Evolutionary conservation across 1,140 invertebrate species (phyloP), one percentile per base, ranked within the genome.

Genomic region (Drosophila mayri): DNA sequence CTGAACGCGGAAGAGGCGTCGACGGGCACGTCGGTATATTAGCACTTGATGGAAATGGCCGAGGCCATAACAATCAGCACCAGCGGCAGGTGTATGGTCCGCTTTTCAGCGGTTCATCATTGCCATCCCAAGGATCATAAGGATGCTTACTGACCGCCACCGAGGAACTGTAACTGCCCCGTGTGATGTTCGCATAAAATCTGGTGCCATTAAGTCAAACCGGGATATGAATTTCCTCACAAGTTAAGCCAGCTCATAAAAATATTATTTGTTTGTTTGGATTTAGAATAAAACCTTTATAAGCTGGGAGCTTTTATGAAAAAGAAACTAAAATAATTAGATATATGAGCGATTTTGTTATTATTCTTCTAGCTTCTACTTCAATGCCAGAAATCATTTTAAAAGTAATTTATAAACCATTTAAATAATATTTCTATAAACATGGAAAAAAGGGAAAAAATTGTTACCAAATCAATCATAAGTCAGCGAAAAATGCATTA

Each of bases 1-100:
- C 76, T 57, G 84, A 84, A 90, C 84, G 84, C 85, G 85, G 81
- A 88, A 88, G 85, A 88, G 84, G 84, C 84, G 84, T 90, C 76
- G 62, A 65, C 73, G 68, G 62, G 72, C 65, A 61, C 86, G 68
- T 74, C 84, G 65, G 38, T 74, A 77, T 75, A 66, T 64, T 57
- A 62, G 64, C 75, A 78, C 46, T 67, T 81, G 67, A 81, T 64
- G 50, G 52, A 64, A 55, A 62, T 66, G 50, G 55, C 57, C 49
- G 9, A 16, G 46, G 54, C 61, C 46, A 61, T 73, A 86, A 81
- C 73, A 65, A 73, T 81, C 76, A 78, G 77, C 59, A 78, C 41
- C 54, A 30, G 55, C 55, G 65, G 43, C 74, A 77, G 73, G 74
- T 77, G 71, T 52, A 49, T 50, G 9, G 20, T 28, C 14, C 32